These are phyloP conservation scores for Pristionchus exspectatus DNA, from an alignment of 2,888 invertebrate genomes.

Conservation along the genomic window DNA sequence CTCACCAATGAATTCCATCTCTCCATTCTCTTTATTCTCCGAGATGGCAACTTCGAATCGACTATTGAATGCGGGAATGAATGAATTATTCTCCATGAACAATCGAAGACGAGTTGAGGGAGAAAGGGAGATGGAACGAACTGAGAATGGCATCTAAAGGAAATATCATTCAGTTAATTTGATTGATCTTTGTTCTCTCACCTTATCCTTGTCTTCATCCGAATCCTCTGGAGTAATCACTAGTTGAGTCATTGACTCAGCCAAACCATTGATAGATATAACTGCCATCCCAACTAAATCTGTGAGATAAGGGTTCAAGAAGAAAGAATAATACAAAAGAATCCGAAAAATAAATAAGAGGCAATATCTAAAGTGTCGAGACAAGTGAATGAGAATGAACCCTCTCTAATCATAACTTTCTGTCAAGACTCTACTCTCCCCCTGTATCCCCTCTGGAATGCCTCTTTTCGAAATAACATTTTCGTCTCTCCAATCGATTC, in stretches of 20 bases:
- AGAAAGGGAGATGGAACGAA: constrained; percentile 1
- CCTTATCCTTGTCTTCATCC: constrained; percentile 2
- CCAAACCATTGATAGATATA: constrained; percentile 6
- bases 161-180: neutral
- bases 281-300: neutral
- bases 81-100: neutral
- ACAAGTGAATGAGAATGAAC: neutral
- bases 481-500: neutral
- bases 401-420: neutral
- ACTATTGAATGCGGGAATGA: constrained; percentile 25
- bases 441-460: neutral
- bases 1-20: constrained; percentile 18
- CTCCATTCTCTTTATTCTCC: neutral
- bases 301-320: no score
- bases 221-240: neutral
- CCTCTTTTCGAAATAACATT: neutral
- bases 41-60: constrained; percentile 32
- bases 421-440: neutral
- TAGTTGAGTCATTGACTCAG: neutral
- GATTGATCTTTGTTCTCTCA: constrained; percentile 10
- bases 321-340: no score
- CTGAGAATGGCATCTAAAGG: neutral
- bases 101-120: neutral
- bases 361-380: no score
- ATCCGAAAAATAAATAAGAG: no score